Evolutionary conservation across 2,888 invertebrate genomes (phyloP).

Genomic region (Drosophila infuscata): DNA sequence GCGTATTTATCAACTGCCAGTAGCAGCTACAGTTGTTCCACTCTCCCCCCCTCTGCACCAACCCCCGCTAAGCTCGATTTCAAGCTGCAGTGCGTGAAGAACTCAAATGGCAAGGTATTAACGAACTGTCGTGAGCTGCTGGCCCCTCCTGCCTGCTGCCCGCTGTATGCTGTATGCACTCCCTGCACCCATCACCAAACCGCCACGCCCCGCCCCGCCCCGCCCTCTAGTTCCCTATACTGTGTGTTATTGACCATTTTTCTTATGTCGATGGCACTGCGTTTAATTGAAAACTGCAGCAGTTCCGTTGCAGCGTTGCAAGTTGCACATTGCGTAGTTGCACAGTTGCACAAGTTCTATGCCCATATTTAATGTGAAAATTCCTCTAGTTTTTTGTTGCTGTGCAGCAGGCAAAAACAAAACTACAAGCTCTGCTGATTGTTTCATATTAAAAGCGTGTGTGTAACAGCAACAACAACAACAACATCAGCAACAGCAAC

Average conservation of each 20-base stretch:
- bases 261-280: constrained; percentile 70
- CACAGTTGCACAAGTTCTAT: constrained; percentile 60
- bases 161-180: not conserved
- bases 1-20: constrained; percentile 73
- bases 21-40: constrained; percentile 27
- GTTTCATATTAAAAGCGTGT: constrained; percentile 76
- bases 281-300: constrained; percentile 84
- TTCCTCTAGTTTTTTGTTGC: constrained; percentile 65
- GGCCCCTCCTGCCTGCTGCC: not conserved
- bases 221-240: not conserved
- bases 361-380: constrained; percentile 72
- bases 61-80: constrained; percentile 37
- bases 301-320: constrained; percentile 39
- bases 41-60: not conserved
- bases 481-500: constrained; percentile 18
- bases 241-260: constrained; percentile 64
- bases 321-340: constrained; percentile 30
- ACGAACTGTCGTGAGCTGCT: constrained; percentile 79
- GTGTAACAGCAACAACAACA: constrained; percentile 53
- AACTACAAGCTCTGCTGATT: constrained; percentile 79
- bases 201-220: constrained; percentile 28
- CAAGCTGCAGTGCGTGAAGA: constrained; percentile 78
- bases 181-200: not conserved
- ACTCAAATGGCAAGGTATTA: constrained; percentile 81
- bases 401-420: constrained; percentile 61